Evolutionary conservation across 2,113 vertebrate species (phyloP).

Genomic region (Dasypus novemcinctus): DNA sequence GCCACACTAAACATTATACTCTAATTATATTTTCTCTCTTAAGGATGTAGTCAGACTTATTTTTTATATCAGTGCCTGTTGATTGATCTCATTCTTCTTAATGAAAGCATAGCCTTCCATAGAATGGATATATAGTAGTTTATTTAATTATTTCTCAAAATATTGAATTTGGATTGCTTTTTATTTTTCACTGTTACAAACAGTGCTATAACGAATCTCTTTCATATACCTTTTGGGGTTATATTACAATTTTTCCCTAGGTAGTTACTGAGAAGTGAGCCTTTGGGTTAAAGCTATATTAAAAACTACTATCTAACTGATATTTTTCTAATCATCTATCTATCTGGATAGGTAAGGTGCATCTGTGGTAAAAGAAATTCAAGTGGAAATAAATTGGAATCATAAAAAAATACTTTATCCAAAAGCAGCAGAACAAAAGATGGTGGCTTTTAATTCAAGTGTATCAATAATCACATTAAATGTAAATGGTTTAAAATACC

Average conservation of each 20-base stretch:
- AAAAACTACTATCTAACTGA: background rate
- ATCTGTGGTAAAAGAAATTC: background rate
- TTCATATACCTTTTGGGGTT: background rate
- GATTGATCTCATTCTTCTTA: background rate
- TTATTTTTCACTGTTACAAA: background rate
- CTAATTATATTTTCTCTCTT: constrained; percentile 4
- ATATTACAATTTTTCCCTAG: background rate
- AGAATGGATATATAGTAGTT: background rate
- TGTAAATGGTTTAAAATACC: background rate
- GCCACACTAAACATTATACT: background rate
- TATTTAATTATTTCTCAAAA: background rate
- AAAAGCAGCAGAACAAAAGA: background rate
- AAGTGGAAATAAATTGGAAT: background rate
- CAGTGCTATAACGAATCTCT: background rate
- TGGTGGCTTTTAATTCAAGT: background rate
- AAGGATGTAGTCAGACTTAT: background rate
- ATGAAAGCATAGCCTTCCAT: background rate
- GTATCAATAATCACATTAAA: background rate
- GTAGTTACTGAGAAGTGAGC: background rate
- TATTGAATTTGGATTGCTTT: background rate
- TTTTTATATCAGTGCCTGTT: background rate
- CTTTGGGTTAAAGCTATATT: background rate
- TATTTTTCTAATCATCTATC: background rate
- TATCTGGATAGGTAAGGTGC: background rate
- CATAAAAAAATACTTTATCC: background rate